Evolutionary conservation across 2,797 vertebrate species (phyloP).

Genomic region (Sebastes flavidus): DNA sequence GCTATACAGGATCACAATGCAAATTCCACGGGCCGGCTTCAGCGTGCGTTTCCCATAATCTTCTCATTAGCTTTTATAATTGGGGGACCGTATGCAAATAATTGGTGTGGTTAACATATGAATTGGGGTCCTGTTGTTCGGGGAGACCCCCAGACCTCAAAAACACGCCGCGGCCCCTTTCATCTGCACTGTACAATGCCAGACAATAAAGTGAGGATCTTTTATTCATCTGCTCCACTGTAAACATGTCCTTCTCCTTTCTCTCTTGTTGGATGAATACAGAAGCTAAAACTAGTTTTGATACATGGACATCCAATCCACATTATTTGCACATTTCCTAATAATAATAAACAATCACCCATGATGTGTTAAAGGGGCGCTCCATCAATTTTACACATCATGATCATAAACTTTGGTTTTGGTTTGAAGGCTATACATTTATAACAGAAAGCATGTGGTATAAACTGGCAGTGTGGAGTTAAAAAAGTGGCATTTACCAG

Average conservation of each 20-base stretch:
- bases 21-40: slow-evolving; percentile 50
- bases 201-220: slow-evolving; percentile 41
- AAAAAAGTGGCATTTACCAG: neutral
- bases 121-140: slow-evolving; percentile 74
- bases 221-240: slow-evolving; percentile 37
- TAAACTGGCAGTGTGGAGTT: neutral
- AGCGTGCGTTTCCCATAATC: slow-evolving; percentile 72
- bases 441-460: neutral
- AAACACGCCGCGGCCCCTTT: slow-evolving; percentile 54
- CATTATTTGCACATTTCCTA: neutral
- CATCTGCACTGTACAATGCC: slow-evolving; percentile 46
- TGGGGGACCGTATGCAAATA: slow-evolving; percentile 80
- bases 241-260: slow-evolving; percentile 26
- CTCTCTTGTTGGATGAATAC: slow-evolving; percentile 14
- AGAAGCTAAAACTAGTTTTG: neutral
- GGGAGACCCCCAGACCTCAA: slow-evolving; percentile 45
- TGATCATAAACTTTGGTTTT: neutral
- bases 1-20: slow-evolving; percentile 61
- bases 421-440: neutral
- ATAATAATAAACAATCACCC: neutral
- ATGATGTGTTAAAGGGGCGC: neutral
- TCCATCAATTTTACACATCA: neutral
- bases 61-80: slow-evolving; percentile 83
- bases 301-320: neutral
- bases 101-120: slow-evolving; percentile 80